Conservation (phyloP, 1,140 invertebrate genomes). For the Lasaia peninsularis region DNA sequence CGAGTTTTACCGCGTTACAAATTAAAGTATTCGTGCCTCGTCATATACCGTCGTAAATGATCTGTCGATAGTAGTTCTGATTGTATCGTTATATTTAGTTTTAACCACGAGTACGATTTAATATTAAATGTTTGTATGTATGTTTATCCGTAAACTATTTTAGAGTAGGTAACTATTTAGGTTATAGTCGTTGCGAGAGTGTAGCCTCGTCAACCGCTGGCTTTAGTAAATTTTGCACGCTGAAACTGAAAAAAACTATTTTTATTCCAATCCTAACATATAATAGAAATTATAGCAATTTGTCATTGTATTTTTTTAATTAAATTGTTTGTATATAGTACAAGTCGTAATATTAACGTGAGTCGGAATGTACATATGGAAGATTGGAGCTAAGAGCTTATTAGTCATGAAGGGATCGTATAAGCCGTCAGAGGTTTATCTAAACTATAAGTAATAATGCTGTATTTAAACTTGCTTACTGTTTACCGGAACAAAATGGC, state of each 20-base stretch:
- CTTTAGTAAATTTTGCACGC: constrained; percentile 72
- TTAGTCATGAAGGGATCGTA: constrained; percentile 20
- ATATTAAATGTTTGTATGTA: constrained; percentile 37
- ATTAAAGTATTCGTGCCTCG: constrained; percentile 30
- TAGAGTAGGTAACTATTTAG: constrained; percentile 42
- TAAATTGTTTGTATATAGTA: constrained; percentile 77
- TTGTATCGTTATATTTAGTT: constrained; percentile 45
- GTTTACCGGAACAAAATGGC: constrained; percentile 64
- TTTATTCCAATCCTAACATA: constrained; percentile 70
- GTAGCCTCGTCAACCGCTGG: constrained; percentile 52
- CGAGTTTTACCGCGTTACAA: constrained; percentile 51
- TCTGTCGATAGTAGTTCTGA: constrained; percentile 46
- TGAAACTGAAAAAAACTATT: constrained; percentile 59
- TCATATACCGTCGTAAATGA: constrained; percentile 46
- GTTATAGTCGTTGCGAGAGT: constrained; percentile 49
- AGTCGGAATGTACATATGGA: constrained; percentile 59
- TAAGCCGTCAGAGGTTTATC: constrained; percentile 9
- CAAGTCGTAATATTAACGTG: constrained; percentile 68
- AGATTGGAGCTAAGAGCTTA: constrained; percentile 32
- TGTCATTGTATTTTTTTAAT: constrained; percentile 72
- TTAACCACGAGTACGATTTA: constrained; percentile 13
- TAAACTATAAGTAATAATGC: constrained; percentile 43
- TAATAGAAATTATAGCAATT: constrained; percentile 69
- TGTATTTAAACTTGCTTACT: constrained; percentile 68
- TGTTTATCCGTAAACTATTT: constrained; percentile 38